These are phyloP conservation scores for Scytalopus superciliaris DNA, from an alignment of 2,113 vertebrate species.

Conservation along the genomic window DNA sequence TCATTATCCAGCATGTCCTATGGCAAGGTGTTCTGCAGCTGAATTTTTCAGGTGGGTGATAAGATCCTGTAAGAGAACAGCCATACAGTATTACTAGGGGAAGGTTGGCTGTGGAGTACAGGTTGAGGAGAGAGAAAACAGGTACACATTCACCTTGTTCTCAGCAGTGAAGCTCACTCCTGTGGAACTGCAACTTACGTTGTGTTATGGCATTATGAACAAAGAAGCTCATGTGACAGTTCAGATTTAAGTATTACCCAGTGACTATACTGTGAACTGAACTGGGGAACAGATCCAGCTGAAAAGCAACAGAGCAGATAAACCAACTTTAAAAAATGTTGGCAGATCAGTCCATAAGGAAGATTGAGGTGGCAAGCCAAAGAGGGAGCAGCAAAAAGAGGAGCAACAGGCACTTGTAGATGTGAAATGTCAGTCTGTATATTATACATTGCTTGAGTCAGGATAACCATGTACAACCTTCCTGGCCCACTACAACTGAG, in stretches of 20 bases:
- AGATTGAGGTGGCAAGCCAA: background rate
- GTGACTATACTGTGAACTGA: background rate
- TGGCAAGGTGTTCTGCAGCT: background rate
- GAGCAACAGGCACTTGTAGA: background rate
- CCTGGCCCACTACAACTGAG: background rate
- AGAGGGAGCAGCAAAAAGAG: background rate
- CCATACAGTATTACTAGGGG: background rate
- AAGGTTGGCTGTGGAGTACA: background rate
- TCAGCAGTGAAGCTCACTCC: background rate
- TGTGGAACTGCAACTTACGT: rapidly evolving
- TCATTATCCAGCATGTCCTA: background rate
- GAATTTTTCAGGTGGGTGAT: background rate
- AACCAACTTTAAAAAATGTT: background rate
- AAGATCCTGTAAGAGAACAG: background rate
- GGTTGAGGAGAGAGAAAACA: background rate
- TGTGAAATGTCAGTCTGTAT: background rate
- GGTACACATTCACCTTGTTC: background rate
- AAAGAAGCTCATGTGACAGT: background rate
- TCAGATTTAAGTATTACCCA: background rate
- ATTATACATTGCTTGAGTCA: background rate
- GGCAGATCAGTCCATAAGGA: background rate
- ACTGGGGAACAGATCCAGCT: background rate
- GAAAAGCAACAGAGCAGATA: background rate
- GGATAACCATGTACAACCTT: background rate
- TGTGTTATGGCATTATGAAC: background rate